Conservation (phyloP, 2,113 vertebrate genomes). For the Meleagris gallopavo region DNA sequence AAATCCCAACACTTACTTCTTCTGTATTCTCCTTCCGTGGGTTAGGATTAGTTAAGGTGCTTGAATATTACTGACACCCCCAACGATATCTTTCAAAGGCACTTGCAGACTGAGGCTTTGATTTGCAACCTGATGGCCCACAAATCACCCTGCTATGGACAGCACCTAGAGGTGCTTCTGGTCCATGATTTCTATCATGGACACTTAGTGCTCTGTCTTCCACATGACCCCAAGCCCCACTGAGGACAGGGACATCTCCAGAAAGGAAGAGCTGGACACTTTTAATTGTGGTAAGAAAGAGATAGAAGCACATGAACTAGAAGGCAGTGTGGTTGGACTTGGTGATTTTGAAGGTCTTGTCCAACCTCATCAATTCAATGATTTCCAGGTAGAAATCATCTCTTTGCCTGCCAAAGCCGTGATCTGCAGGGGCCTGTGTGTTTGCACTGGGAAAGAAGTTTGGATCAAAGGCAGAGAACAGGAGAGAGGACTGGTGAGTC, state of each 20-base stretch:
- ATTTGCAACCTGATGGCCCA: background rate
- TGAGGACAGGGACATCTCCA: background rate
- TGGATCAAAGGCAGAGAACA: background rate
- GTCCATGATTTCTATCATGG: background rate
- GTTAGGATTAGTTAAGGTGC: background rate
- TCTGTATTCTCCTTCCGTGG: background rate
- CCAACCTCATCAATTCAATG: background rate
- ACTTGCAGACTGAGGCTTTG: background rate
- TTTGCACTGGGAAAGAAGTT: background rate
- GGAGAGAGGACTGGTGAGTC: background rate
- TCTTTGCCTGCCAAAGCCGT: background rate
- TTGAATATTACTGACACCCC: background rate
- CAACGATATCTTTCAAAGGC: background rate
- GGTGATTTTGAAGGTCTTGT: background rate
- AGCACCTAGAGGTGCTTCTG: too few relatives aligned
- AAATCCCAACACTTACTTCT: background rate
- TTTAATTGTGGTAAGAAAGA: background rate
- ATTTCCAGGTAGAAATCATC: background rate
- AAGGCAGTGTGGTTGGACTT: background rate
- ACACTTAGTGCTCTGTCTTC: background rate
- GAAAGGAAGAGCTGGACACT: background rate
- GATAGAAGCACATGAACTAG: background rate
- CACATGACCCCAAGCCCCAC: background rate
- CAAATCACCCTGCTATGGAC: background rate
- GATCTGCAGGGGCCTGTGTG: background rate